These are phyloP conservation scores for Tenebrio molitor DNA, from an alignment of 1,140 invertebrate genomes.

Conservation along the genomic window DNA sequence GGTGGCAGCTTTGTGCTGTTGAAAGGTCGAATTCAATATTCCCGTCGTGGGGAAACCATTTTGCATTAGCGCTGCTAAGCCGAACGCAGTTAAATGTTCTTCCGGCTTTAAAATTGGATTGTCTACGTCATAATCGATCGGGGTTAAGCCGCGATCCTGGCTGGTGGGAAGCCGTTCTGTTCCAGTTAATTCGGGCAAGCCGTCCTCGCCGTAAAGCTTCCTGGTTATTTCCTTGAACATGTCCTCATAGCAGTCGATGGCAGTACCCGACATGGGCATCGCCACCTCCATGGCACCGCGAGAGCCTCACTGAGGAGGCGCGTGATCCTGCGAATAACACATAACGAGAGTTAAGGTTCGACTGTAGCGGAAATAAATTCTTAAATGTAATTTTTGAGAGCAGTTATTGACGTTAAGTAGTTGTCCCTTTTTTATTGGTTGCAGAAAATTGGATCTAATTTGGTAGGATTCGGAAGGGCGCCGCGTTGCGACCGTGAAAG, in stretches of 20 bases:
- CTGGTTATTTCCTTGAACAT: constrained; percentile 91
- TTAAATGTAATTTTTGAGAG: neutral
- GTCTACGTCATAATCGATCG: constrained; percentile 67
- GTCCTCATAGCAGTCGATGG: constrained; percentile 78
- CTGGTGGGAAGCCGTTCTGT: constrained; percentile 64
- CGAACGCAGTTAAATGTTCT: constrained; percentile 77
- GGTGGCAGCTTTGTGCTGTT: constrained; percentile 66
- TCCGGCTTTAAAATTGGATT: constrained; percentile 73
- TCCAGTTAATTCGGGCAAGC: constrained; percentile 70
- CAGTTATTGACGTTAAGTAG: neutral
- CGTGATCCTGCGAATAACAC: constrained; percentile 11
- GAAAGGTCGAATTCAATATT: constrained; percentile 71
- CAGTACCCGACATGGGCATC: constrained; percentile 69
- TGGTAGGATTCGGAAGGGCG: neutral
- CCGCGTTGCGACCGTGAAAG: no score
- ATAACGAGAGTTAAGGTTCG: no score
- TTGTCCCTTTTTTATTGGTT: constrained; percentile 15
- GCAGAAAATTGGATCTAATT: constrained; percentile 1
- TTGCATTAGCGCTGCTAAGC: constrained; percentile 79
- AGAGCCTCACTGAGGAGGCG: constrained; percentile 36
- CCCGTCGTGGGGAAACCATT: constrained; percentile 76
- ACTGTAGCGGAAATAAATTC: constrained; percentile 20
- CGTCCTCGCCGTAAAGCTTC: constrained; percentile 90
- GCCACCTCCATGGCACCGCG: constrained; percentile 64
- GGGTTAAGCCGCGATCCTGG: constrained; percentile 63